phyloP scores from a whole-genome alignment of 2,797 vertebrate species.

The Propithecus perrieri region DNA sequence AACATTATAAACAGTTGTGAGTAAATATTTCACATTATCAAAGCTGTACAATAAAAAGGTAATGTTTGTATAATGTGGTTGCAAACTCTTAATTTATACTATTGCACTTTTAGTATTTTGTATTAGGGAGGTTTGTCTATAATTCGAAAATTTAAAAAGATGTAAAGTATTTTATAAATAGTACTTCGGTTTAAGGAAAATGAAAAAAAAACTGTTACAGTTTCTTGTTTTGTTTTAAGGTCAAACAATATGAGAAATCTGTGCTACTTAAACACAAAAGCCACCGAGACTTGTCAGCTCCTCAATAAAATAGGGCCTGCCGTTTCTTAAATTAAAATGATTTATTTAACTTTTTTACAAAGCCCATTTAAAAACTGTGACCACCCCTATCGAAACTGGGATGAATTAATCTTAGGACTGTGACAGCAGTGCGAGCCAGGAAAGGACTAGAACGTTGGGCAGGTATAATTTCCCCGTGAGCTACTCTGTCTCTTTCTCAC shows the following conservation, averaged over 20 bases:
- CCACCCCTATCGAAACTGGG: conserved; percentile 76
- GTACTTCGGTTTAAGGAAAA: conserved; percentile 82
- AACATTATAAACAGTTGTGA: conserved; percentile 86
- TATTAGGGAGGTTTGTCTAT: conserved; percentile 96
- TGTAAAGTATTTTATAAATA: conserved; percentile 92
- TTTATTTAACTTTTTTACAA: conserved; percentile 76
- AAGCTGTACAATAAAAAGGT: conserved; percentile 89
- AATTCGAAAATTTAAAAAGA: conserved; percentile 94
- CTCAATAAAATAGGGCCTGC: conserved; percentile 75
- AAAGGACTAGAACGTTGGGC: conserved; percentile 41
- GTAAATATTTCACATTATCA: conserved; percentile 84
- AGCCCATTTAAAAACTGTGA: conserved; percentile 57
- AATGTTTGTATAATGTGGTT: conserved; percentile 95
- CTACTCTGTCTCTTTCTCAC: conserved; percentile 68
- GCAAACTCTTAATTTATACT: conserved; percentile 98
- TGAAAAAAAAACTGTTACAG: conserved; percentile 77
- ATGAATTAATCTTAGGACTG: conserved; percentile 78
- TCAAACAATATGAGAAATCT: conserved; percentile 73
- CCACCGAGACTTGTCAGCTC: conserved; percentile 73
- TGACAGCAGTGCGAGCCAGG: conserved; percentile 73
- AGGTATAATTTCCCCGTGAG: conserved; percentile 64
- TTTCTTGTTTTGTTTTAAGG: conserved; percentile 83
- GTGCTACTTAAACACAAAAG: conserved; percentile 75
- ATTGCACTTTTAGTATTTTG: conserved; percentile 97
- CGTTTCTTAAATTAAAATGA: conserved; percentile 78